These are phyloP conservation scores for Delichon dasypus DNA, from an alignment of 2,797 vertebrate species.

Conservation along the genomic window DNA sequence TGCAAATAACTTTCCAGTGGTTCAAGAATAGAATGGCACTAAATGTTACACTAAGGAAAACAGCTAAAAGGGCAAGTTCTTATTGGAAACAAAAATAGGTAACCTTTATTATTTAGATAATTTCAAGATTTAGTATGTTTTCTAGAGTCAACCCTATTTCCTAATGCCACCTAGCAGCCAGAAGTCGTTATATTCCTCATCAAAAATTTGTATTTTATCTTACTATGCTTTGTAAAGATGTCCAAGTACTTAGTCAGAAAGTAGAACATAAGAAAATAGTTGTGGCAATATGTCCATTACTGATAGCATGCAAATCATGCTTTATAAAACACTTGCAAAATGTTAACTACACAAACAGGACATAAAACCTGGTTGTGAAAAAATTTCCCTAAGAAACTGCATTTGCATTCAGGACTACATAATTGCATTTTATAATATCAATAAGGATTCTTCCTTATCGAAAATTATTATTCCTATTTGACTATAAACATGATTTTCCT, in stretches of 20 bases:
- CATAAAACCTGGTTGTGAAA: background rate
- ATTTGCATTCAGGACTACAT: background rate
- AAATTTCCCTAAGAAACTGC: background rate
- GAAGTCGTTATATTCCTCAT: background rate
- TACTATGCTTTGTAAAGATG: background rate
- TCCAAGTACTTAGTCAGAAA: background rate
- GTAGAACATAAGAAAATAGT: background rate
- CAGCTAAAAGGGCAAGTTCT: background rate
- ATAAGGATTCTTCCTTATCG: background rate
- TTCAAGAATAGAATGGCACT: background rate
- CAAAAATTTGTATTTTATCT: background rate
- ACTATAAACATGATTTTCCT: background rate
- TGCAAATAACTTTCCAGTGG: background rate
- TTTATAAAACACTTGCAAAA: background rate
- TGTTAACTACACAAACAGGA: background rate
- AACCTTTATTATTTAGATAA: background rate
- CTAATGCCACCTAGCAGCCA: background rate
- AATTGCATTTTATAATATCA: background rate
- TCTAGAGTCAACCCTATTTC: background rate
- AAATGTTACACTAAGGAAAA: background rate
- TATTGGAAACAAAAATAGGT: background rate
- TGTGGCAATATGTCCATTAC: background rate
- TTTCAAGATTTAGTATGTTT: background rate
- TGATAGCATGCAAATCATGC: background rate
- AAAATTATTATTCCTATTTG: background rate